Evolutionary conservation across 1,140 invertebrate species (phyloP), one percentile per base, ranked within the genome.

Genomic region (Cydia splendana): DNA sequence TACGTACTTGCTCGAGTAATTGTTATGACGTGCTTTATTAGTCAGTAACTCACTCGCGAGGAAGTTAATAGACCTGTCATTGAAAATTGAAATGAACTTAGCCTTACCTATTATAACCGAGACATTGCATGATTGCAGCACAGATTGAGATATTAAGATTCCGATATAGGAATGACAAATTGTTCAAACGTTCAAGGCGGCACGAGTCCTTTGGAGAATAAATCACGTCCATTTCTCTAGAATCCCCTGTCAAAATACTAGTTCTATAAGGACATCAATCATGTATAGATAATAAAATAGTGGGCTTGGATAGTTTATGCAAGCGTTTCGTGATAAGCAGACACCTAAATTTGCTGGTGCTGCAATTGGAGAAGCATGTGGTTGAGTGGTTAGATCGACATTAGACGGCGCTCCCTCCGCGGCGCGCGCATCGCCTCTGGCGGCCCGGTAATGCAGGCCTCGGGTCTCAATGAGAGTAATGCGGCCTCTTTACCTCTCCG

Each of bases 391-490:
- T 71, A 71, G 67, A 71, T 38, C 67, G 67, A 71, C 67, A 71
- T 71, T 71, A 71, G 67, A 34, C 67, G 67, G 67, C 67, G 67
- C 67, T 71, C 67, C 67, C 67, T 67, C 74, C 57, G 74, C 67
- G 76, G 78, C 75, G 81, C 79, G 79, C 79, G 79, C 77, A 77
- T 28, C 78, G 83, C 84, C 83, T 74, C 75, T 76, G 84, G 87
- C 85, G 78, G 81, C 76, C 78, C 78, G 81, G 81, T 89, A 88
- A 89, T 87, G 80, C 79, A 76, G 67, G 82, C 85, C 82, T 75
- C 67, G 75, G 86, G 86, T 87, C 80, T 83, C 85, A 86, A 88
- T 88, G 84, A 88, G 86, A 88, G 84, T 92, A 91, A 91, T 88
- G 87, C 84, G 79, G 83, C 85, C 86, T 89, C 86, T 91, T 90